Conservation (phyloP, 2,888 invertebrate genomes). For the Plemyria rubiginata region DNA sequence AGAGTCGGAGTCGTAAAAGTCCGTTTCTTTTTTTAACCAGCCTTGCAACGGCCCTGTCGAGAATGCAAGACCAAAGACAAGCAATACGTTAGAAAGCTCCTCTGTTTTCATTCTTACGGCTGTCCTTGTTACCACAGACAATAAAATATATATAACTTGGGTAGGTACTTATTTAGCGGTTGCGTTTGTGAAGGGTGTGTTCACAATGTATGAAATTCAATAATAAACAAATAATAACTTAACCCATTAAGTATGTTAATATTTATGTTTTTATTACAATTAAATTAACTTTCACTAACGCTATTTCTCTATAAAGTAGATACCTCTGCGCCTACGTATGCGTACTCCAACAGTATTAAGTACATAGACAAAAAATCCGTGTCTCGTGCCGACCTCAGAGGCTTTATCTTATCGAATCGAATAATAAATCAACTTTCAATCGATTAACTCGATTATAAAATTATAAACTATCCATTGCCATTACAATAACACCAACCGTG, state of each 20-base stretch:
- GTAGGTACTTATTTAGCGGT: conserved; percentile 24
- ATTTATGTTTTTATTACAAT: not conserved
- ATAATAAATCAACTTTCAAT: conserved; percentile 40
- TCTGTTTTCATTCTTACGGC: conserved; percentile 29
- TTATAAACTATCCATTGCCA: conserved; percentile 30
- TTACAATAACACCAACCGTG: conserved; percentile 43
- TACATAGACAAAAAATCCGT: conserved; percentile 9
- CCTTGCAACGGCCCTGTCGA: conserved; percentile 15
- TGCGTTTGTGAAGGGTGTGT: conserved; percentile 11
- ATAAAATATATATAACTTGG: conserved; percentile 13
- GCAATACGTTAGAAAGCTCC: conserved; percentile 31
- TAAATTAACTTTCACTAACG: too few species aligned
- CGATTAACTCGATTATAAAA: conserved; percentile 36
- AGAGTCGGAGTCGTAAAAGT: too few species aligned
- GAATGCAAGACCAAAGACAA: conserved; percentile 30
- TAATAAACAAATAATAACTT: too few species aligned
- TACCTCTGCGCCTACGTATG: too few species aligned
- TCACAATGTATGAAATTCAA: conserved; percentile 15
- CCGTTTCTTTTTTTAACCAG: not conserved
- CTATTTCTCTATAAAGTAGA: too few species aligned
- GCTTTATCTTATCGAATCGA: conserved; percentile 28
- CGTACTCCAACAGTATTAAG: conserved; percentile 3
- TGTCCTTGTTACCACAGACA: conserved; percentile 29
- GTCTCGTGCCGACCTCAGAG: conserved; percentile 35
- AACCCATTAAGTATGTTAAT: too few species aligned